phyloP scores from a whole-genome alignment of 2,888 invertebrate genomes.

The Dorcus parallelipipedus region DNA sequence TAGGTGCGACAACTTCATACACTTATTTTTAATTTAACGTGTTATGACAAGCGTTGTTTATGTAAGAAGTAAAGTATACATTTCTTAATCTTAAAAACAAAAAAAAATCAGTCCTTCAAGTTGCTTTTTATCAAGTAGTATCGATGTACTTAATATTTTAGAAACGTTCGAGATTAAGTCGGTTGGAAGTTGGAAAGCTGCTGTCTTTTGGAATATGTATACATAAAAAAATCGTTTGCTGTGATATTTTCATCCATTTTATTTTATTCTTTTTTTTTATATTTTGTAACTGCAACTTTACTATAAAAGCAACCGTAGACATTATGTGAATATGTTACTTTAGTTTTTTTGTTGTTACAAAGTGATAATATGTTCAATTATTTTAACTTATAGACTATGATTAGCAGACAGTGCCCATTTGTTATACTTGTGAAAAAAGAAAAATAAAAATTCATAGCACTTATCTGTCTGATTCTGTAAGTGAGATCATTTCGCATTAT shows the following conservation, averaged over 20 bases:
- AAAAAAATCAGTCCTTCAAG: no score
- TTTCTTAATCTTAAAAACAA: no score
- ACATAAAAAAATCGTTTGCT: constrained; percentile 3
- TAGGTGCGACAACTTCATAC: not conserved
- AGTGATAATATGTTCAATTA: constrained; percentile 45
- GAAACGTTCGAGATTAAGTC: not conserved
- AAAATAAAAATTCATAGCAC: constrained; percentile 27
- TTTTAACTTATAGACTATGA: constrained; percentile 40
- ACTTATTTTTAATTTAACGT: constrained; percentile 3
- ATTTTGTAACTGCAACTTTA: not conserved
- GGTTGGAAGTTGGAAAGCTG: no score
- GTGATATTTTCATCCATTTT: constrained; percentile 13
- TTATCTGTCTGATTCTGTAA: constrained; percentile 38
- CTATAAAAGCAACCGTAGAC: constrained; percentile 21
- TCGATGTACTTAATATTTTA: not conserved
- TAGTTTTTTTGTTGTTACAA: constrained; percentile 44
- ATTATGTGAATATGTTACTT: constrained; percentile 44
- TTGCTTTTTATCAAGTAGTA: no score
- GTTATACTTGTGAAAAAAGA: constrained; percentile 33
- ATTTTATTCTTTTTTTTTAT: no score
- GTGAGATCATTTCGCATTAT: constrained; percentile 35
- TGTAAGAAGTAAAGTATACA: no score
- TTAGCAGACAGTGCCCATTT: constrained; percentile 28
- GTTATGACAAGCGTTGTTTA: no score
- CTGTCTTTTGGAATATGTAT: not conserved